Base-by-base conservation (phyloP, 2,797 vertebrate species). In the Eutrigla gurnardus region DNA sequence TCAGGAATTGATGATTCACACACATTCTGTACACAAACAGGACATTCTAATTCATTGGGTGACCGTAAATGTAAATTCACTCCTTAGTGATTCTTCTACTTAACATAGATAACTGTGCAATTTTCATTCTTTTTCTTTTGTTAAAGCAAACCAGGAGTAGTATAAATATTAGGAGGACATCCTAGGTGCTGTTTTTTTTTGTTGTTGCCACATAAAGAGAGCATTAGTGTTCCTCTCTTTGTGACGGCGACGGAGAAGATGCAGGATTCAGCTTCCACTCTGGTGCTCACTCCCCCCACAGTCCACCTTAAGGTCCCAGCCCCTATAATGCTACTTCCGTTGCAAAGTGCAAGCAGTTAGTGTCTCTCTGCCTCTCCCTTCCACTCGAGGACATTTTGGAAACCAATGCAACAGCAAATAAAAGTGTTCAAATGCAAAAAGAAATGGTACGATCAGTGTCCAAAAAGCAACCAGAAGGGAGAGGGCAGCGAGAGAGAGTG, bases 341-440 rank as follows among this genome's bases (percentile, higher is more conserved):
- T 83, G 87, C 91, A 95, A 95, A 95, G 95, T 95, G 95, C 95
- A 94, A 93, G 78, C 89, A 90, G 88, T 93, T 89, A 79, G 83
- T 65, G 83, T 90, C 91, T 89, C 88, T 79, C 75, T 69, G 82
- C 82, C 80, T 79, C 88, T 85, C 88, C 84, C 81, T 74, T 81
- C 88, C 43, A 9, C 58, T 75, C 63, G 25, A 2, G 73, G 62
- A 54, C 82, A 65, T 66, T 75, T 42, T 17, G 77, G 81, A 54
- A 85, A 90, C 67, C 69, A 89, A 88, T 57, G 79, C 81, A 86
- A 88, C 76, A 55, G 77, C 82, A 86, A 75, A 75, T 42, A 62
- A 62, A 53, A 52, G 65, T 83, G 77, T 88, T 70, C 64, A 68
- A 76, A 81, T 82, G 85, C 73, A 68, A 73, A 55, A 33, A 25